Base-by-base conservation (phyloP, 1,140 invertebrate species). In the Zaprionus ghesquierei region DNA sequence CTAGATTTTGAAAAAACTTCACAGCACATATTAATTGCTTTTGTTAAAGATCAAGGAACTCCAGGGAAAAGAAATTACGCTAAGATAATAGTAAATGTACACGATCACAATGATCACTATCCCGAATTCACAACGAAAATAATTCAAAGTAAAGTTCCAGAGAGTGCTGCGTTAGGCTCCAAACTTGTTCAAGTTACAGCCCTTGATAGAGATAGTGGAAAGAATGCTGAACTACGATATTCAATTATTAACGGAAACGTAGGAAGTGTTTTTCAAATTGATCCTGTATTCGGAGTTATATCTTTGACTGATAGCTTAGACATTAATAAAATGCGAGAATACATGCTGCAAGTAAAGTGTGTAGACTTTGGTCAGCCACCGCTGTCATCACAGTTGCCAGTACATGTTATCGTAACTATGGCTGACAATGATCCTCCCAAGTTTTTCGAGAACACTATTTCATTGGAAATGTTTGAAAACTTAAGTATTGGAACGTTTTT, bases 61-160 rank as follows among this genome's bases (percentile, higher is more conserved):
- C 97, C 96, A 10, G 95, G 96, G 0, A 96, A 97, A 85, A 93
- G 96, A 13, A 97, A 97, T 90, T 97, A 96, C 89, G 96, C 97
- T 2, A 93, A 97, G 75, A 95, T 98, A 0, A 92, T 95, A 25
- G 95, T 98, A 46, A 95, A 94, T 50, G 96, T 98, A 0, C 94
- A 95, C 77, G 98, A 98, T 92, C 95, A 97, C 75, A 98, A 98
- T 92, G 98, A 98, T 91, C 97, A 98, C 90, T 93, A 95, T 23
- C 98, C 98, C 0, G 95, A 95, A 86, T 98, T 98, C 81, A 95
- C 95, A 53, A 94, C 94, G 27, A 94, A 94, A 77, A 94, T 96
- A 46, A 94, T 96, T 10, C 94, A 96, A 87, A 95, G 95, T 22
- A 96, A 96, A 90, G 94, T 97, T 1, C 96, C 93, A 72, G 96